Percentiles rank a stretch among this genome's conserved stretches.
phyloP scores from a whole-genome alignment of 2,113 vertebrate genomes.

The rat (Rattus norvegicus) region DNA sequence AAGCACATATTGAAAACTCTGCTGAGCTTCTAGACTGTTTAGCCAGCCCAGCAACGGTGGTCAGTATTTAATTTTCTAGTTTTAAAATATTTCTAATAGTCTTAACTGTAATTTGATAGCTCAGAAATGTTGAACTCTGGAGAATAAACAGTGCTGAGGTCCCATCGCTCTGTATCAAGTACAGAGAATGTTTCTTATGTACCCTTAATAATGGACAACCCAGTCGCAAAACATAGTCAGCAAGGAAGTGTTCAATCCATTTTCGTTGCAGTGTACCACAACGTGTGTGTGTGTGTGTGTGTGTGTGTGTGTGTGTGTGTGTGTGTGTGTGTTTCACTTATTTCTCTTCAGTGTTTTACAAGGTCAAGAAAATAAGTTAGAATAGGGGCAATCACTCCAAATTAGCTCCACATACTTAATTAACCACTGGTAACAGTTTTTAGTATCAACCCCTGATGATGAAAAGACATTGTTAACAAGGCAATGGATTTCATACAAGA shows the following conservation, averaged over 20 bases:
- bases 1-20: slow-evolving; percentile 1
- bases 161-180: not conserved
- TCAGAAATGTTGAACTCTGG: slow-evolving; percentile 47
- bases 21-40: slow-evolving; percentile 38
- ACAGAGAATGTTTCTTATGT: slow-evolving; percentile 11
- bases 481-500: not conserved
- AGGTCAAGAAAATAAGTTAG: not conserved
- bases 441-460: not conserved
- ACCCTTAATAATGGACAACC: not conserved
- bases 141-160: slow-evolving; percentile 44
- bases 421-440: not conserved
- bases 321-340: not conserved
- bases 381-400: not conserved
- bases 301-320: not conserved
- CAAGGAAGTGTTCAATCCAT: not conserved
- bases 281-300: not conserved
- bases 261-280: not conserved
- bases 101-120: slow-evolving; percentile 53
- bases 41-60: not conserved
- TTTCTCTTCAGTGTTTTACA: not conserved
- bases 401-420: not conserved
- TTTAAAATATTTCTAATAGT: slow-evolving; percentile 10
- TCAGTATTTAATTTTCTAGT: slow-evolving; percentile 9
- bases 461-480: not conserved
- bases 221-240: not conserved